phyloP scores from a whole-genome alignment of 2,888 invertebrate genomes.

The Hypsopygia costalis region DNA sequence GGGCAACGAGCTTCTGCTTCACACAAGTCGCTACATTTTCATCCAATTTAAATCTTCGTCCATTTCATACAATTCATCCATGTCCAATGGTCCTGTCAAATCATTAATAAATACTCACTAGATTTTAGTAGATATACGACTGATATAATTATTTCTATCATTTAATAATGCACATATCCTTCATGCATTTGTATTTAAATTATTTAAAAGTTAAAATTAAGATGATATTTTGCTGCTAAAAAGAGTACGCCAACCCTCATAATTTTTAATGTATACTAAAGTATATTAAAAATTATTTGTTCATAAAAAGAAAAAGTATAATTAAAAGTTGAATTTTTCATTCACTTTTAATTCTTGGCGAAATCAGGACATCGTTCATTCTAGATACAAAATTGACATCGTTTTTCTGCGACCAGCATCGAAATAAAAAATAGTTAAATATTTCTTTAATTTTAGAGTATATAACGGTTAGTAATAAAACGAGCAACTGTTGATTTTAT shows the following conservation, averaged over 20 bases:
- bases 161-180: constrained; percentile 53
- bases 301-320: too few species aligned
- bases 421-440: background rate
- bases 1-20: constrained; percentile 37
- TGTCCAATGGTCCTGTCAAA: constrained; percentile 6
- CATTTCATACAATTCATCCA: constrained; percentile 12
- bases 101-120: constrained; percentile 63
- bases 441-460: too few species aligned
- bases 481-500: too few species aligned
- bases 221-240: constrained; percentile 33
- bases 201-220: constrained; percentile 30
- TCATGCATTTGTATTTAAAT: constrained; percentile 67
- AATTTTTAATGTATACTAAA: constrained; percentile 1
- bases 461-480: too few species aligned
- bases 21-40: constrained; percentile 34
- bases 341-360: too few species aligned
- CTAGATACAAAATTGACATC: too few species aligned
- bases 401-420: background rate
- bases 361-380: too few species aligned
- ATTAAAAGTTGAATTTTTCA: too few species aligned
- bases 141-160: constrained; percentile 47
- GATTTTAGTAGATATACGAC: constrained; percentile 51
- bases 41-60: constrained; percentile 12
- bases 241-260: constrained; percentile 7
- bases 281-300: background rate